phyloP scores from a whole-genome alignment of 2,888 invertebrate genomes.

The Cyclophora punctaria region DNA sequence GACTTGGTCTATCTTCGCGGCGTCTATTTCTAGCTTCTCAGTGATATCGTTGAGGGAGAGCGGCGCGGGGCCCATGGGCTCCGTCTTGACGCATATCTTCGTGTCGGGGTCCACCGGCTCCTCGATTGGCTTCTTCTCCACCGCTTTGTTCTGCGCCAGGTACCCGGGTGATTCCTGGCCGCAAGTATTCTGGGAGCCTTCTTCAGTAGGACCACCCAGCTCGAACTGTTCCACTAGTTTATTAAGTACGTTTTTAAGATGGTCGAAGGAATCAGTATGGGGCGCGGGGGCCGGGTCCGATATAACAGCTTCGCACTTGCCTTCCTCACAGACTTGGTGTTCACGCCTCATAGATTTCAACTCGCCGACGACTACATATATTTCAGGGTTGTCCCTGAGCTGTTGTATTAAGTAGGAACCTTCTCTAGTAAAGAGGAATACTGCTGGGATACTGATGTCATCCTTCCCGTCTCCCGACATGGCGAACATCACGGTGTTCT shows the following conservation, averaged over 20 bases:
- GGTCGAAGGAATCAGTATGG: slow-evolving; percentile 53
- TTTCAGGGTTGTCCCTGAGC: slow-evolving; percentile 68
- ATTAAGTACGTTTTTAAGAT: slow-evolving; percentile 59
- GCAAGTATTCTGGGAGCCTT: slow-evolving; percentile 21
- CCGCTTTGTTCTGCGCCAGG: slow-evolving; percentile 25
- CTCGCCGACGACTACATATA: slow-evolving; percentile 73
- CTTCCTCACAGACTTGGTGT: slow-evolving; percentile 39
- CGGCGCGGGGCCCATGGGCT: slow-evolving; percentile 2
- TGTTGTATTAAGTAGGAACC: slow-evolving; percentile 79
- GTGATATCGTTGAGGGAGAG: slow-evolving; percentile 4
- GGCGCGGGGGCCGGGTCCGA: slow-evolving; percentile 17
- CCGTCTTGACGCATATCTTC: slow-evolving; percentile 5
- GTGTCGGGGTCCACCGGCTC: slow-evolving; percentile 1
- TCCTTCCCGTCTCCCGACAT: slow-evolving; percentile 96
- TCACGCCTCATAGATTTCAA: slow-evolving; percentile 49
- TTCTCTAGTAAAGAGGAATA: slow-evolving; percentile 90
- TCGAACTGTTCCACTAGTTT: slow-evolving; percentile 59
- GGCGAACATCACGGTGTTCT: slow-evolving; percentile 89
- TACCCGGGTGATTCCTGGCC: slow-evolving; percentile 20
- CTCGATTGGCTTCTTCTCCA: slow-evolving; percentile 20
- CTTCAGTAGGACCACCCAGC: slow-evolving; percentile 42
- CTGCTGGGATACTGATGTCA: slow-evolving; percentile 91
- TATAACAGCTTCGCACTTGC: slow-evolving; percentile 34
- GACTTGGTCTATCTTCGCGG: slow-evolving; percentile 7
- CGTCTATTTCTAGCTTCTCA: neutral